Evolutionary conservation across 2,888 invertebrate genomes (phyloP), one percentile per base, ranked within the genome.

Genomic region (Spodoptera picta): DNA sequence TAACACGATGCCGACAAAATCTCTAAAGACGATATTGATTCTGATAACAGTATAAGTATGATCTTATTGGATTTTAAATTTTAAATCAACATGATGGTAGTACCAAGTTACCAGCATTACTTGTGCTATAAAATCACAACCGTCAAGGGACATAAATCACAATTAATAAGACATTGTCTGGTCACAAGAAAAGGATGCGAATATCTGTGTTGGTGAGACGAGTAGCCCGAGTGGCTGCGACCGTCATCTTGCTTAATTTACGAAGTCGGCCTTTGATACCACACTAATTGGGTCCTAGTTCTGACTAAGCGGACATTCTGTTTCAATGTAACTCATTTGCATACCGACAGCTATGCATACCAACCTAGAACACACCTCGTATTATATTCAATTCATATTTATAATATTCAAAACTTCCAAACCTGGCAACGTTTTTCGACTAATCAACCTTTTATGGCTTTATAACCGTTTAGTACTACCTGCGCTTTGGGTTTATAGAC

Each of bases 231-330:
- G 65, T 45, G 56, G 31, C 45, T 11, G 56, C 45, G 60, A 36
- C 41, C 49, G 55, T 75, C 77, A 60, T 66, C 44, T 60, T 60
- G 58, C 56, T 67, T 79, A 75, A 75, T 79, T 73, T 77, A 64
- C 61, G 67, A 67, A 71, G 50, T 60, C 66, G 67, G 68, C 68
- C 69, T 69, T 66, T 69, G 63, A 46, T 75, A 73, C 69, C 56
- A 27, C 69, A 47, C 73, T 80, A 80, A 80, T 80, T 79, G 75
- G 77, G 57, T 59, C 73, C 69, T 69, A 73, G 75, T 73, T 77
- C 70, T 70, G 68, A 67, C 67, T 80, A 75, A 78, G 63, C 65
- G 60, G 55, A 61, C 67, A 66, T 55, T 73, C 50, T 64, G 53
- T 65, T 75, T 69, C 69, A 62, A 63, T 66, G 62, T 65, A 66